A percentile compares a stretch with the other conserved stretches of the same genome.
phyloP scores from a whole-genome alignment of 2,113 vertebrate species.

The Cygnus buccinator region DNA sequence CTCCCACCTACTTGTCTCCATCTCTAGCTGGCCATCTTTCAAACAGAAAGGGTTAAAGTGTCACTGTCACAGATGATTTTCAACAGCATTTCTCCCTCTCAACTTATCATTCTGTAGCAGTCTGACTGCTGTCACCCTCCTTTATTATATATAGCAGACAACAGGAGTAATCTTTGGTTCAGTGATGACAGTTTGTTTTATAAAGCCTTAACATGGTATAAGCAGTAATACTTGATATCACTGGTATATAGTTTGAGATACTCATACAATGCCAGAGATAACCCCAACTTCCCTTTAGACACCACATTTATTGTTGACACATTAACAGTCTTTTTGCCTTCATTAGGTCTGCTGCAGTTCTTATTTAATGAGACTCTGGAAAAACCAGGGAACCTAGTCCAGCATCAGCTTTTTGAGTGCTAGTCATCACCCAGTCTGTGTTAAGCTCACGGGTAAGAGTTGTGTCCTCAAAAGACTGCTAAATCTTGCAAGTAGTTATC shows the following conservation, averaged over 20 bases:
- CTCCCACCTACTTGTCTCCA: slow-evolving; percentile 14
- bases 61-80: slow-evolving; percentile 15
- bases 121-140: slow-evolving; percentile 35
- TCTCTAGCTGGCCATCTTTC: neutral
- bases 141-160: slow-evolving; percentile 8
- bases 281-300: neutral
- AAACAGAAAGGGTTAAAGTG: neutral
- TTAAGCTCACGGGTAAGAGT: neutral
- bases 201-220: neutral
- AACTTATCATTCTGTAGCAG: neutral
- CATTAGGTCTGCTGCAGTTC: neutral
- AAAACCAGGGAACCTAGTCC: neutral
- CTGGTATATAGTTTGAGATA: neutral
- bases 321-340: neutral
- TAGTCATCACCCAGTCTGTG: neutral
- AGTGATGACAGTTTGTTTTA: slow-evolving; percentile 3
- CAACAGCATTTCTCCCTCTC: neutral
- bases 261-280: neutral
- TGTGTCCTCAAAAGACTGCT: neutral
- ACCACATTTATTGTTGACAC: neutral
- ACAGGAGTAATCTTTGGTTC: slow-evolving; percentile 38
- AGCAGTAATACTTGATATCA: neutral
- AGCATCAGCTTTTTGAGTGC: neutral
- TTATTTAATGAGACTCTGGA: no score
- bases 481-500: neutral